These are phyloP conservation scores for Synanthedon tipuliformis DNA, from an alignment of 2,888 invertebrate species.

Conservation along the genomic window DNA sequence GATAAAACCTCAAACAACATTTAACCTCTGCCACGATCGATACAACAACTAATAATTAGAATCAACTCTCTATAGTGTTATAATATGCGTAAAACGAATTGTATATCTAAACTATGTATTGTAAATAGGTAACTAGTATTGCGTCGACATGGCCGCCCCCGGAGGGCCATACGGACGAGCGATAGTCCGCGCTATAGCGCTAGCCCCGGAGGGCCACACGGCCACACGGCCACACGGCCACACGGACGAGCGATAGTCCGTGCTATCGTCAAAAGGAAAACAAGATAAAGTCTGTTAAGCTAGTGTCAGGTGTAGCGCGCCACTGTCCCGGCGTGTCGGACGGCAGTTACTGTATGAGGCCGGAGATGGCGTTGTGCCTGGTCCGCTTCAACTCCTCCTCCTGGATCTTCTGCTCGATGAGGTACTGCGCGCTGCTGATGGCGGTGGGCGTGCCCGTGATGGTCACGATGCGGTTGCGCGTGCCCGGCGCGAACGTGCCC, in stretches of 20 bases:
- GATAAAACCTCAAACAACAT: conserved; percentile 29
- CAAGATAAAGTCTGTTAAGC: conserved; percentile 30
- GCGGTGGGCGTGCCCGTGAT: conserved; percentile 91
- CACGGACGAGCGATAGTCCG: conserved; percentile 18
- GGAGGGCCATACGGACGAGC: conserved; percentile 19
- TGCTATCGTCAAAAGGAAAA: conserved; percentile 26
- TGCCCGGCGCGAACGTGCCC: conserved; percentile 96
- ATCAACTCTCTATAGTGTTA: conserved; percentile 25
- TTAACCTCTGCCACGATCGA: conserved; percentile 11
- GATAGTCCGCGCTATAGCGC: conserved; percentile 16
- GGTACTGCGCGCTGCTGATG: conserved; percentile 92
- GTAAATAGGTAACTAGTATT: conserved; percentile 49
- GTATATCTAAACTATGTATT: conserved; percentile 45
- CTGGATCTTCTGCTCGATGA: conserved; percentile 96
- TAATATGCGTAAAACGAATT: conserved; percentile 29
- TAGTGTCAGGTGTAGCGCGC: conserved; percentile 51
- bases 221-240: too few species aligned
- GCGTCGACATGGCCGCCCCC: conserved; percentile 19
- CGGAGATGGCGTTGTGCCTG: conserved; percentile 85
- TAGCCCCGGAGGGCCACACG: conserved; percentile 21
- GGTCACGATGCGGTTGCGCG: conserved; percentile 96
- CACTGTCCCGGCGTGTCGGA: conserved; percentile 8
- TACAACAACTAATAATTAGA: conserved; percentile 28
- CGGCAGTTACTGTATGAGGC: conserved; percentile 74
- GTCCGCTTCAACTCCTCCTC: conserved; percentile 96